Percentiles rank a stretch among this genome's conserved stretches.
Conservation (phyloP, 1,140 invertebrate species). For the Homarus americanus region DNA sequence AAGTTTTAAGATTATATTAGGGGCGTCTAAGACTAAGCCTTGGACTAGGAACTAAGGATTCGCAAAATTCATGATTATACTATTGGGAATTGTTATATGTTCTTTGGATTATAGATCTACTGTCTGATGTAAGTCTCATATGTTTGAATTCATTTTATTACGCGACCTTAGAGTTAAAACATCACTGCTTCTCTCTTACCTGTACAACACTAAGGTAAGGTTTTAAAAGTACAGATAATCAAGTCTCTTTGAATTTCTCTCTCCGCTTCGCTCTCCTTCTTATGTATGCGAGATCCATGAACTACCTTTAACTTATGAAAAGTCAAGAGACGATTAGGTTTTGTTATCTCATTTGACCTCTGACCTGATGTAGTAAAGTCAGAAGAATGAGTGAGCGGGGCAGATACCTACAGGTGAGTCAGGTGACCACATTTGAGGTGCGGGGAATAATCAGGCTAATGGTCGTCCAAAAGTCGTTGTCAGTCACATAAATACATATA, state of each 20-base stretch:
- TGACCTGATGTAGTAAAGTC: not conserved
- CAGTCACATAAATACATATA: not conserved
- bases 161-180: too few species aligned
- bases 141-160: too few species aligned
- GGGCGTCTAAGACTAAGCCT: too few species aligned
- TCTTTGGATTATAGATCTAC: too few species aligned
- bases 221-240: too few species aligned
- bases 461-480: not conserved
- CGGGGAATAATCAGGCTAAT: conserved; percentile 10
- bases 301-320: not conserved
- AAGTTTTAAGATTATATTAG: too few species aligned
- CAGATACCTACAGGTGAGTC: not conserved
- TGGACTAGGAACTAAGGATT: too few species aligned
- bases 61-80: too few species aligned
- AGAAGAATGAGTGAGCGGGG: not conserved
- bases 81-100: too few species aligned
- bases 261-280: not conserved
- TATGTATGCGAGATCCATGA: not conserved
- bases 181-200: too few species aligned
- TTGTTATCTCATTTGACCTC: not conserved
- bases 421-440: not conserved
- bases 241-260: not conserved
- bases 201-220: too few species aligned
- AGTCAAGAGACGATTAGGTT: not conserved
- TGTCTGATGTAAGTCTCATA: too few species aligned